A percentile compares a stretch with the other conserved stretches of the same genome.
phyloP scores from a whole-genome alignment of 35 echinoderm and acorn worm species.

The Apostichopus californicus region DNA sequence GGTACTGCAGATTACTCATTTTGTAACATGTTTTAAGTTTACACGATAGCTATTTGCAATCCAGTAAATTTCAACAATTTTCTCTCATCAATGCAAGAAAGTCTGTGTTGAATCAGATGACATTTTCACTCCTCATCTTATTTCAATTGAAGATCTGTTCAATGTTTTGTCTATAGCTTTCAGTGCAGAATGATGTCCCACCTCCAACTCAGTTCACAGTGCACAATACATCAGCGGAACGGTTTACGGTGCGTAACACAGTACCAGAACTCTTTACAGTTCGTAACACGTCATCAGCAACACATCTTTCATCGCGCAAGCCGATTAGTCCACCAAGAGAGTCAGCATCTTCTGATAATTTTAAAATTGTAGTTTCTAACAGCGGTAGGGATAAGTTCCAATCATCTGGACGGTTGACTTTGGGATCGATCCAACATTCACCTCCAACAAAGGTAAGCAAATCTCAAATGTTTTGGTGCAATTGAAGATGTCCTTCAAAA shows the following conservation, averaged over 20 bases:
- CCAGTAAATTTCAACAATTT: no score
- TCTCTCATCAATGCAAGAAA: no score
- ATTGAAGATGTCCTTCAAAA: no score
- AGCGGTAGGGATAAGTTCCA: conserved; percentile 11
- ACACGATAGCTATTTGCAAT: no score
- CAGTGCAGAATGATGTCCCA: neutral
- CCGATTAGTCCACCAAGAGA: conserved; percentile 15
- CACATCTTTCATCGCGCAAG: conserved; percentile 4
- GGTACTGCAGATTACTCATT: no score
- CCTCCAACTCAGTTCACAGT: conserved; percentile 30
- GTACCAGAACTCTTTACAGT: conserved; percentile 3
- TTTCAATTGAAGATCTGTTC: neutral
- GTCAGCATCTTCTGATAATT: neutral
- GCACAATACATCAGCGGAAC: neutral
- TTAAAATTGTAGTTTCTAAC: conserved; percentile 13
- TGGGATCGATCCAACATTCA: conserved; percentile 18
- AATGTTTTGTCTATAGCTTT: neutral
- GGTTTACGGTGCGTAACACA: conserved; percentile 6
- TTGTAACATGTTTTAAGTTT: no score
- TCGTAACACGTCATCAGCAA: conserved; percentile 30
- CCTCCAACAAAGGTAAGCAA: neutral
- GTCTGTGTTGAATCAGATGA: no score
- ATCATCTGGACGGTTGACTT: conserved; percentile 16
- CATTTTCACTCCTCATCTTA: no score
- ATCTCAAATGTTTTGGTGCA: neutral